Base-by-base conservation (phyloP, 2,113 vertebrate genomes). In the Boleophthalmus pectinirostris region DNA sequence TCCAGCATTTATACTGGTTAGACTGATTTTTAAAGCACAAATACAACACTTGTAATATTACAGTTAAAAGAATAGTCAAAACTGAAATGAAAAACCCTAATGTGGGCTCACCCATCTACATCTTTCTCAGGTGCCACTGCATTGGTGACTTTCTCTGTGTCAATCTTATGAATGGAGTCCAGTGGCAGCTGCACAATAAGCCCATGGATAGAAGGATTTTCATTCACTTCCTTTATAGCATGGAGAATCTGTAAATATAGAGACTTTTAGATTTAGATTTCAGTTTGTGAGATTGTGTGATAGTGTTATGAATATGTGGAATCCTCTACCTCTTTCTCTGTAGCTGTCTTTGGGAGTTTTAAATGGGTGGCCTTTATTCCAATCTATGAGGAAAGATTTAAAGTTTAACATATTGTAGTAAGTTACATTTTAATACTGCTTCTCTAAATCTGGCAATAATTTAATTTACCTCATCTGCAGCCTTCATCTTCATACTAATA, bases 401-500 rank as follows among this genome's bases (percentile, higher is more conserved):
- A n/a, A 47, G 4, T 23, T 14, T 18, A 23, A 12, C 6, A 24
- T 16, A 47, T 12, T 21, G 20, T 21, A 46, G 16, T 38, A 13
- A 21, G 18, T 43, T 1, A 14, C 21, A 60, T 29, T 29, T 25
- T 25, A 61, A 15, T 20, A 20, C 20, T 3, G 18, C 47, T 20
- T 21, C 2, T n/a, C 20, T 18, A 54, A n/a, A 54, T 54, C n/a
- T 21, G 21, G 51, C 15, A 9, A 66, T 9, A 23, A 0, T 8
- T 68, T 3, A 25, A 4, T 66, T 88, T 93, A 98, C 98, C 96
- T 99, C 96, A 64, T 94, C 93, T 80, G 97, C 98, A 81, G 98
- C 97, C 85, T 99, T 98, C 83, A 98, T 81, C 88, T 99, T 99
- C 98, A 98, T 94, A 71, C 94, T 96, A 90, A 99, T 98, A 89